Evolutionary conservation across 1,140 invertebrate species (phyloP).

Genomic region (Zaprionus capensis): DNA sequence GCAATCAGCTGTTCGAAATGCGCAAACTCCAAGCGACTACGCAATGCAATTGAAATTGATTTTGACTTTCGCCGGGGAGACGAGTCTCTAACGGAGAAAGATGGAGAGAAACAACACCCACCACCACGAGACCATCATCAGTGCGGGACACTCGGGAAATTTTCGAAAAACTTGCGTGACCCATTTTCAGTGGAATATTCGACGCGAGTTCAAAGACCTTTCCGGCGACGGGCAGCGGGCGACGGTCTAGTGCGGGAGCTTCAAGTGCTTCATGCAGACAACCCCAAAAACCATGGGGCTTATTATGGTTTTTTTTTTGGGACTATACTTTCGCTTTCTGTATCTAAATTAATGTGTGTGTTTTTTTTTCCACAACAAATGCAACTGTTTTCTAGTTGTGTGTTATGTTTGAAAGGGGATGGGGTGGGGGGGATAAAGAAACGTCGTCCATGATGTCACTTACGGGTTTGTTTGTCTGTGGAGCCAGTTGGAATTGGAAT

Average conservation of each 20-base stretch:
- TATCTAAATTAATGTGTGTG: constrained; percentile 60
- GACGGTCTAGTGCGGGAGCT: constrained; percentile 2
- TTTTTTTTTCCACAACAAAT: constrained; percentile 40
- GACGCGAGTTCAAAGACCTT: constrained; percentile 71
- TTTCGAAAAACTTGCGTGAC: constrained; percentile 66
- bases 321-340: constrained; percentile 63
- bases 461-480: constrained; percentile 33
- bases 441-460: constrained; percentile 64
- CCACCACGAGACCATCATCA: constrained; percentile 36
- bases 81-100: not conserved
- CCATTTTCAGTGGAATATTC: constrained; percentile 67
- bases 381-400: constrained; percentile 65
- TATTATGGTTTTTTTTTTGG: constrained; percentile 38
- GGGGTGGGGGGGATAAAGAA: not conserved
- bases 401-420: constrained; percentile 3
- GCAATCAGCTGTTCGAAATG: constrained; percentile 59
- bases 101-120: constrained; percentile 8
- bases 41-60: constrained; percentile 74
- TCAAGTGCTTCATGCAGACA: constrained; percentile 31
- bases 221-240: not conserved
- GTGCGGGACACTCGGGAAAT: constrained; percentile 43
- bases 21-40: constrained; percentile 75
- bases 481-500: not conserved
- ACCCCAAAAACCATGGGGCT: constrained; percentile 63
- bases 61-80: constrained; percentile 28